Conservation (phyloP, 2,797 vertebrate species). For the Lepidocolaptes lacrymiger region DNA sequence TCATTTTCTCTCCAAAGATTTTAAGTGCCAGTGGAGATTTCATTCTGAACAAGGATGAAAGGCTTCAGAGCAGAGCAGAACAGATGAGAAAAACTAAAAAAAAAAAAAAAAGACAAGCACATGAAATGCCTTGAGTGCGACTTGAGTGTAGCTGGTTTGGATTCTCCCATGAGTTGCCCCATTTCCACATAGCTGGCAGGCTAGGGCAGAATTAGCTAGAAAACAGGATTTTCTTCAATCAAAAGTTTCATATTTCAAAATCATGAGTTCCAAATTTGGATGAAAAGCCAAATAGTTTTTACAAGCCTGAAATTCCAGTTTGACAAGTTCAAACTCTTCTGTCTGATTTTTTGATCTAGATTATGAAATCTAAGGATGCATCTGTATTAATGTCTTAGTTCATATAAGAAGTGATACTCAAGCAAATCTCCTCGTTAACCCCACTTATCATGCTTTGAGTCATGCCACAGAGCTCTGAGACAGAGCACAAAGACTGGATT, state of each 20-base stretch:
- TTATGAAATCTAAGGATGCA: neutral
- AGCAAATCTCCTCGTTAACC: neutral
- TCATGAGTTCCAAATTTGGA: neutral
- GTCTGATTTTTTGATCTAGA: neutral
- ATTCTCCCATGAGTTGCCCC: neutral
- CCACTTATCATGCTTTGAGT: neutral
- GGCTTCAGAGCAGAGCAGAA: slow-evolving; percentile 13
- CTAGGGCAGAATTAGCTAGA: neutral
- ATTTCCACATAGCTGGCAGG: neutral
- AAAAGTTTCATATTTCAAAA: neutral
- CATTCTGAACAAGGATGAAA: slow-evolving; percentile 44
- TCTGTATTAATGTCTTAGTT: neutral
- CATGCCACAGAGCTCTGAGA: neutral
- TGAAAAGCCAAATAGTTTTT: neutral
- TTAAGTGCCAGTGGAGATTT: slow-evolving; percentile 3
- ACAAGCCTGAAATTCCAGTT: neutral
- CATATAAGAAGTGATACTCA: neutral
- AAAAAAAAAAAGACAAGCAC: no score
- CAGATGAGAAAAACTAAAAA: neutral
- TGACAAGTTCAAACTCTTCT: neutral
- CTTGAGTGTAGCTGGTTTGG: neutral
- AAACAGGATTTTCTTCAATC: neutral
- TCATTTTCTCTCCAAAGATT: slow-evolving; percentile 29
- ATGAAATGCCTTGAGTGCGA: neutral
- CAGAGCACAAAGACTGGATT: neutral